Evolutionary conservation across 2,113 vertebrate species (phyloP).

Genomic region (Protobothrops flavoviridis): DNA sequence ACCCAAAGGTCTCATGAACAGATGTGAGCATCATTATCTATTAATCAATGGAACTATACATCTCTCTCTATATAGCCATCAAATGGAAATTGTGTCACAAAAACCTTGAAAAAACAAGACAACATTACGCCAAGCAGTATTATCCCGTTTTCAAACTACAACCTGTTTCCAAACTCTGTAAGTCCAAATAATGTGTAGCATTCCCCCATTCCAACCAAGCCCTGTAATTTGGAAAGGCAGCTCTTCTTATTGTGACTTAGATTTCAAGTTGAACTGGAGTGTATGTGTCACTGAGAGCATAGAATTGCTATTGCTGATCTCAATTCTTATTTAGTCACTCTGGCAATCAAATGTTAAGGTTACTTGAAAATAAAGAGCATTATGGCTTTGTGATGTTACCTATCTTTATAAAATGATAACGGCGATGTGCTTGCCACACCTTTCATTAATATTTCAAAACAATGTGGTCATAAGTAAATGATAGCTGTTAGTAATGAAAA

Average conservation of each 20-base stretch:
- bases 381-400: slow-evolving; percentile 64
- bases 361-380: slow-evolving; percentile 44
- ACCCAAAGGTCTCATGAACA: not conserved
- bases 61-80: slow-evolving; percentile 10
- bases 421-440: slow-evolving; percentile 55
- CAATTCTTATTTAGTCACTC: slow-evolving; percentile 43
- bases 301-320: slow-evolving; percentile 42
- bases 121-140: slow-evolving; percentile 14
- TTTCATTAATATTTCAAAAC: slow-evolving; percentile 51
- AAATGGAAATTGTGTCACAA: slow-evolving; percentile 24
- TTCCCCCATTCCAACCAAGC: slow-evolving; percentile 22
- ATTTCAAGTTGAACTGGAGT: slow-evolving; percentile 41
- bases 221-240: slow-evolving; percentile 37
- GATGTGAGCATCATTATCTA: not conserved
- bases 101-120: slow-evolving; percentile 8
- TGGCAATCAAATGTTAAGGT: slow-evolving; percentile 54
- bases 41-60: not conserved
- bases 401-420: slow-evolving; percentile 61
- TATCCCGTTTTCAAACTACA: not conserved
- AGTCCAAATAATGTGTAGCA: slow-evolving; percentile 21
- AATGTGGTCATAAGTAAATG: slow-evolving; percentile 62
- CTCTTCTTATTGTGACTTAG: slow-evolving; percentile 23
- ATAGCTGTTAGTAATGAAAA: slow-evolving; percentile 61
- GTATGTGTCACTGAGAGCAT: slow-evolving; percentile 1
- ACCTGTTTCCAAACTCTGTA: slow-evolving; percentile 18